phyloP scores from a whole-genome alignment of 2,797 vertebrate species.

The Cuculus canorus region DNA sequence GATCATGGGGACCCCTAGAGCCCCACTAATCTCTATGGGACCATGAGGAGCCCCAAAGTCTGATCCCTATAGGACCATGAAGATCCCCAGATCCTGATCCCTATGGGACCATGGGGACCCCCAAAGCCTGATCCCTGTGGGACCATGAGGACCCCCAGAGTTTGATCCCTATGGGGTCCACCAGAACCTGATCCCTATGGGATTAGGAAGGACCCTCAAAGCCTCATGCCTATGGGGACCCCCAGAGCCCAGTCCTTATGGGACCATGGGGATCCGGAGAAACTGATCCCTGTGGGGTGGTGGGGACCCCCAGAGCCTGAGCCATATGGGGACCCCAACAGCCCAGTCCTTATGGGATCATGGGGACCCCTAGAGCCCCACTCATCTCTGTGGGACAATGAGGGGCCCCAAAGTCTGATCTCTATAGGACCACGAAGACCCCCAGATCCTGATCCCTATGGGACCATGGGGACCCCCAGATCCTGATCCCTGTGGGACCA shows the following conservation, averaged over 20 bases:
- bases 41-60: no score
- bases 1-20: not conserved
- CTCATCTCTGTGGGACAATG: not conserved
- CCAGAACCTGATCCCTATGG: not conserved
- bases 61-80: not conserved
- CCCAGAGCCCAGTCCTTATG: not conserved
- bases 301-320: no score
- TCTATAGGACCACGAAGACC: not conserved
- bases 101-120: no score
- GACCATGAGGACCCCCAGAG: no score
- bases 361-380: not conserved
- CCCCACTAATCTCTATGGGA: not conserved
- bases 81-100: not conserved
- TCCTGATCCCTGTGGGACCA: not conserved
- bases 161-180: not conserved
- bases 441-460: not conserved
- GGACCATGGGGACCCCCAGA: no score
- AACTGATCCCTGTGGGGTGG: no score
- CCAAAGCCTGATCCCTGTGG: not conserved
- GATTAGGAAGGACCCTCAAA: not conserved
- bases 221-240: not conserved
- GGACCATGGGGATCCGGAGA: not conserved
- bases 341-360: not conserved
- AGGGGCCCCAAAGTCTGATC: no score
- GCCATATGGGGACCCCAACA: no score